Evolutionary conservation across 2,888 invertebrate genomes (phyloP), one percentile per base, ranked within the genome.

Genomic region (Papilio gigon): DNA sequence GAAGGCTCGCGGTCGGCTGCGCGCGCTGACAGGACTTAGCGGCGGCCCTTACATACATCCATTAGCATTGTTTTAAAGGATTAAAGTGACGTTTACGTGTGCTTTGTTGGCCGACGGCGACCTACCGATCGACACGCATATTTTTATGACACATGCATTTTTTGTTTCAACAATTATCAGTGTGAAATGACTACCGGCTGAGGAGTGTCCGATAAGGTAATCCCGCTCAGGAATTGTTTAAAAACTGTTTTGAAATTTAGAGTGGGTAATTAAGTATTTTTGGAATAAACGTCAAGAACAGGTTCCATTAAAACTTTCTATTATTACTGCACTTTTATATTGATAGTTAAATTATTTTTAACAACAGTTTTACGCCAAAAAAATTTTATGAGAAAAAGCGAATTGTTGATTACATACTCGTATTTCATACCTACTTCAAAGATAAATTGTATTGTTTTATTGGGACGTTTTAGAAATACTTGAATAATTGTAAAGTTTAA

Each of bases 31-130:
- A 89, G 90, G 87, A 83, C 83, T 86, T 81, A 78, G 85, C 88
- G 86, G 87, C 78, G 78, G 81, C 82, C 85, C 85, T 87, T 83
- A 72, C 86, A 86, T 84, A 83, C 86, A 85, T 90, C 92, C 92
- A 92, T 92, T 92, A 92, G 90, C 90, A 92, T 92, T 91, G 92
- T 92, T 90, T 91, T 87, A 88, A 86, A 82, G 90, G 92, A 91
- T 92, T 91, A 92, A 84, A 85, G 82, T 80, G 87, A 82, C 84
- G 87, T 84, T 89, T 87, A 84, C 82, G 81, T 80, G 76, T 78
- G 76, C 81, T 75, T 78, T 80, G 82, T 83, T 84, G 81, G 80
- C 76, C 78, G 80, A 84, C 81, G 81, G 76, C 78, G 80, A 84
- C 81, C 80, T 83, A 85, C 86, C 82, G 80, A 77, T 80, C 74